Evolutionary conservation across 1,140 invertebrate genomes (phyloP), one percentile per base, ranked within the genome.

Genomic region (Cephus cinctus): DNA sequence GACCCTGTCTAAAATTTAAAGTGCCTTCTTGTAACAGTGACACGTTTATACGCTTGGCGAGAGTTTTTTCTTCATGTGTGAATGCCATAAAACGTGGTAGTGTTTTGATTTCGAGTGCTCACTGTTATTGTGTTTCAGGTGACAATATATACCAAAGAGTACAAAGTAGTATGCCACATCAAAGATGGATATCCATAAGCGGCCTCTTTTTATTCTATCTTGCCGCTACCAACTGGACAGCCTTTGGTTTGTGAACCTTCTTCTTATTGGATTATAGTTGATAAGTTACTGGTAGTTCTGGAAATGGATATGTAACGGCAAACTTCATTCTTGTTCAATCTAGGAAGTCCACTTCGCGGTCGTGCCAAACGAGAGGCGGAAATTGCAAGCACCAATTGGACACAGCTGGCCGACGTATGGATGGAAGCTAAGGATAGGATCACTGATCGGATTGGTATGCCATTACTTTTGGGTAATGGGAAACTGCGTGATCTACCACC

Each of bases 401-500:
- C 56, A 5, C 35, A 49, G 27, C 41, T 58, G 27, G 52, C 52
- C 6, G 52, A 58, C 14, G 48, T 54, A 35, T 58, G 52, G 52
- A 14, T 58, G 4, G 20, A 20, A 22, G 56, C 56, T 3, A 58
- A 50, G 21, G 35, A 43, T 9, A 51, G 49, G 22, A 38, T 58
- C 12, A 34, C 45, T 25, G 46, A 49, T 19, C 46, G 38, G 23
- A 49, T 45, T 8, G 42, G 43, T 2, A 39, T 50, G 1, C 38
- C 48, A 11, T 30, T 54, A 8, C n/a, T n/a, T n/a, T n/a, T n/a
- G n/a, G n/a, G n/a, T n/a, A n/a, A n/a, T n/a, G n/a, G n/a, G n/a
- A n/a, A n/a, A n/a, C n/a, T n/a, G n/a, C n/a, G n/a, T n/a, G n/a
- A n/a, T 6, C 30, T 49, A 35, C 42, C 48, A 18, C 21, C 39